Conservation (phyloP, 2,888 invertebrate genomes). For the Drosophila suboccidentalis region DNA sequence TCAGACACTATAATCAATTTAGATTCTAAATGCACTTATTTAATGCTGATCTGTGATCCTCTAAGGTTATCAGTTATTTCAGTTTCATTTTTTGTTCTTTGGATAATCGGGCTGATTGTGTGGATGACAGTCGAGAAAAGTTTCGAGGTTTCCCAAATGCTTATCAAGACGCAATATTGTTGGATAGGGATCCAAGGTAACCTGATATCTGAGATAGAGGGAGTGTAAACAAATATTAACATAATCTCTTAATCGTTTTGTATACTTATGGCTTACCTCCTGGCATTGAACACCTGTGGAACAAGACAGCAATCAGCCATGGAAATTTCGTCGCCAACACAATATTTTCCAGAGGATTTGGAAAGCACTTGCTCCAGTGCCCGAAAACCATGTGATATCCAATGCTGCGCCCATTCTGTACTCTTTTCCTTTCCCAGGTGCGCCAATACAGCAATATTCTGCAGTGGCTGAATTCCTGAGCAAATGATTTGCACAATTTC, state of each 20-base stretch:
- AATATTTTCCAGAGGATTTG: conserved; percentile 94
- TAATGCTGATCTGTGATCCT: not conserved
- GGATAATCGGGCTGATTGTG: conserved; percentile 97
- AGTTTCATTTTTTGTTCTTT: conserved; percentile 88
- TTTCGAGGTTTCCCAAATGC: conserved; percentile 93
- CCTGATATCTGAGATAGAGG: conserved; percentile 90
- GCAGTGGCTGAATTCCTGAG: conserved; percentile 97
- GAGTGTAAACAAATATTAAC: too few relatives aligned
- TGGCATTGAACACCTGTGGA: conserved; percentile 97
- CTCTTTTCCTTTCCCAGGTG: conserved; percentile 94
- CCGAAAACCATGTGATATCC: conserved; percentile 95
- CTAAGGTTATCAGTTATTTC: not conserved
- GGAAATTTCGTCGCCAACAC: conserved; percentile 96
- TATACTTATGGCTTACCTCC: conserved; percentile 81
- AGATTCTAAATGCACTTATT: not conserved
- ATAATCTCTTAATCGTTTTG: not conserved
- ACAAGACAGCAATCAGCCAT: conserved; percentile 97
- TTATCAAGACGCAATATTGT: conserved; percentile 94
- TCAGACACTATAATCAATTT: not conserved
- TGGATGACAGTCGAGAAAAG: conserved; percentile 95
- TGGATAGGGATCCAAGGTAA: conserved; percentile 94
- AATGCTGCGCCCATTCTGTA: conserved; percentile 96
- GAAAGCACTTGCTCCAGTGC: conserved; percentile 95
- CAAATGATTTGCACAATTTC: conserved; percentile 97
- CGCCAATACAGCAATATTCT: conserved; percentile 94